Base-by-base conservation (phyloP, 2,113 vertebrate species). In the Neolamprologus ventralis region DNA sequence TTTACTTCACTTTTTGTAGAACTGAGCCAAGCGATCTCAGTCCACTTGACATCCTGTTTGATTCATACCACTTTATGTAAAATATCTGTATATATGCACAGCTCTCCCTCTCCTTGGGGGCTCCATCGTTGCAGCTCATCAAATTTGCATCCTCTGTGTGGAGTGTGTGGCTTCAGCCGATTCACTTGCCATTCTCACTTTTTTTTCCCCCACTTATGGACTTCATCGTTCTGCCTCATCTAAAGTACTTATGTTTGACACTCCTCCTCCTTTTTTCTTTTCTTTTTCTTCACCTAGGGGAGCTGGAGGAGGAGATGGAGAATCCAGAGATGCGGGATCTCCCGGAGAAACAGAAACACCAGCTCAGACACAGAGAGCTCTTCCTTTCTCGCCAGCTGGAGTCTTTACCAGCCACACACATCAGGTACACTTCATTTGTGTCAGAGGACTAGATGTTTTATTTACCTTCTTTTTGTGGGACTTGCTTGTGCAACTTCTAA, bases 281-380 rank as follows among this genome's bases (percentile, higher is more conserved):
- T 37, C 9, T 35, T 65, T 35, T n/a, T n/a, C 60, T 65, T 37
- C 85, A 16, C 83, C 21, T 92, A 99, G 98, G 98, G 91, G 98
- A 99, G 95, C 96, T 98, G 92, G 98, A 99, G 94, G 98, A 99
- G 93, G 98, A 99, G 94, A 97, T 98, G 97, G 98, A 99, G 95
- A 99, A 98, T 88, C 97, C 98, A 4, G 98, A 99, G 95, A 97
- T 98, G 96, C 93, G 97, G 21, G 97, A 98, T 90, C 96, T 99
- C 84, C 98, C 98, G 0, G 98, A 99, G 93, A 99, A 99, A 93
- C 97, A 98, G 81, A 98, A 98, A 87, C 98, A 99, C 95, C 98
- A 99, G 95, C 95, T 99, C 79, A 95, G 98, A 87, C 98, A 99
- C 93, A 94, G 98, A 92, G 98, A 99, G 92, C 95, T 99, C 78